Percentiles rank a stretch among this genome's conserved stretches.
phyloP scores from a whole-genome alignment of 2,888 invertebrate species.

The Spodoptera picta region DNA sequence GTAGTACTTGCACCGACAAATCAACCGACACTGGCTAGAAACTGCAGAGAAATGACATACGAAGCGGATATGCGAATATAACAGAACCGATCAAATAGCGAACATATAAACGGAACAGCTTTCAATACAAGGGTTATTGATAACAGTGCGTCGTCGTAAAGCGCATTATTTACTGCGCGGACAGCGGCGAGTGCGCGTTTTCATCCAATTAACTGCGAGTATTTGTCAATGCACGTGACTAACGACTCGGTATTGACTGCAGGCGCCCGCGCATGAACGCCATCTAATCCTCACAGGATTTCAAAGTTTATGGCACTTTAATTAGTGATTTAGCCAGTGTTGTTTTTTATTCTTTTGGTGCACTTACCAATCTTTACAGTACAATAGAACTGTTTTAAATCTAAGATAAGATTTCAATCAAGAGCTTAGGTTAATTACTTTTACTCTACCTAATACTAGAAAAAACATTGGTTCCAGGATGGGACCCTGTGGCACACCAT shows the following conservation, averaged over 20 bases:
- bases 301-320: constrained; percentile 32
- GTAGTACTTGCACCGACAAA: constrained; percentile 30
- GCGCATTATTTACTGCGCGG: constrained; percentile 76
- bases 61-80: constrained; percentile 54
- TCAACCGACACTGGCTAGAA: constrained; percentile 29
- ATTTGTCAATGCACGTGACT: constrained; percentile 77
- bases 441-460: too few species aligned
- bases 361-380: too few species aligned
- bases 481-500: constrained; percentile 25
- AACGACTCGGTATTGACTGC: constrained; percentile 63
- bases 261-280: constrained; percentile 61
- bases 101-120: constrained; percentile 65
- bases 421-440: too few species aligned
- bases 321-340: constrained; percentile 15
- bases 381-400: too few species aligned
- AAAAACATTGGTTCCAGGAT: constrained; percentile 15
- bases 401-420: too few species aligned
- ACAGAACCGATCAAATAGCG: constrained; percentile 54
- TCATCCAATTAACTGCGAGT: constrained; percentile 79
- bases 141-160: constrained; percentile 76
- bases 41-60: constrained; percentile 45
- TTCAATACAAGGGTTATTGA: constrained; percentile 77
- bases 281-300: constrained; percentile 46
- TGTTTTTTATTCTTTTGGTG: not conserved
- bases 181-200: constrained; percentile 64